Percentiles rank a stretch among this genome's conserved stretches.
phyloP scores from a whole-genome alignment of 2,113 vertebrate genomes.

The Tenrec ecaudatus region DNA sequence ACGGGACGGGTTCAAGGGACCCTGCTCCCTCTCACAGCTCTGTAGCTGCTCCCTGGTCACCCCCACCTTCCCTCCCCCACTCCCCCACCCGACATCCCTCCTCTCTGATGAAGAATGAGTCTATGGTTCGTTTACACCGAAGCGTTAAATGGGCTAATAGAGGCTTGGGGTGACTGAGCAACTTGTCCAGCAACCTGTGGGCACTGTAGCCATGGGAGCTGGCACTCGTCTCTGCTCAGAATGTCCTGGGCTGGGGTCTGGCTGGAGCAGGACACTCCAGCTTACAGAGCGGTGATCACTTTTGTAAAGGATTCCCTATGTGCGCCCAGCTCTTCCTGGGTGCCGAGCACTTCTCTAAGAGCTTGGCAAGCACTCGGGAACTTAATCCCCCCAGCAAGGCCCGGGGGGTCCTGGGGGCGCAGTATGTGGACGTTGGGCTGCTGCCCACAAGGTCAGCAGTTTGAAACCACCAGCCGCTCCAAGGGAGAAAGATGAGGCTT shows the following conservation, averaged over 20 bases:
- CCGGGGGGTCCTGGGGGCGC: too few species aligned
- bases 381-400: not conserved
- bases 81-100: too few species aligned
- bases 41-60: too few species aligned
- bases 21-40: too few species aligned
- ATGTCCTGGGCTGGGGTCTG: not conserved
- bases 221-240: not conserved
- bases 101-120: too few species aligned
- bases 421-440: too few species aligned
- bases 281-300: not conserved
- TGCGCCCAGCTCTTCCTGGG: not conserved
- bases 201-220: not conserved
- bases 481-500: too few species aligned
- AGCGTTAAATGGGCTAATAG: not conserved
- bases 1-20: not conserved
- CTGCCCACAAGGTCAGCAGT: too few species aligned
- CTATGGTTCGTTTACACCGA: too few species aligned
- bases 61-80: too few species aligned
- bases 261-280: not conserved
- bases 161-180: not conserved
- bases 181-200: not conserved
- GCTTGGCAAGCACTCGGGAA: not conserved
- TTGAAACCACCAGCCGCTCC: too few species aligned
- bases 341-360: not conserved
- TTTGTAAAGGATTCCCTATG: not conserved